Conservation (phyloP, 2,797 vertebrate species). For the Tarsius wallacei region DNA sequence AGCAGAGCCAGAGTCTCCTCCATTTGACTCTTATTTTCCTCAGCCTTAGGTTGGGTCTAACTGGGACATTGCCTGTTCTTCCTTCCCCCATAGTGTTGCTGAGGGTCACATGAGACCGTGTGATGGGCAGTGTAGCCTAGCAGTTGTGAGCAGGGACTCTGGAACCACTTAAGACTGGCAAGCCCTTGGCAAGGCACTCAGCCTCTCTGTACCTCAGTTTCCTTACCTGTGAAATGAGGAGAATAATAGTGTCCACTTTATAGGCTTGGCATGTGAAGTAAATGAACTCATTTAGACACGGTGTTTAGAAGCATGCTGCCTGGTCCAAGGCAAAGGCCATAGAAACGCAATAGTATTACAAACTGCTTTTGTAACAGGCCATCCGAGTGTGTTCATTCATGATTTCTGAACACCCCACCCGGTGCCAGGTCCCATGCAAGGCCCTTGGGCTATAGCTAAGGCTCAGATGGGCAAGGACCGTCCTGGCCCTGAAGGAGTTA, state of each 20-base stretch:
- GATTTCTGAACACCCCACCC: not conserved
- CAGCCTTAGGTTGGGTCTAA: not conserved
- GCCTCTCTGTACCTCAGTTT: not conserved
- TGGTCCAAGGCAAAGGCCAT: not conserved
- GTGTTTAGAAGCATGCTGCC: not conserved
- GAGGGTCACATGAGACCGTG: not conserved
- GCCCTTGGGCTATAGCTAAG: not conserved
- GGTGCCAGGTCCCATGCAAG: not conserved
- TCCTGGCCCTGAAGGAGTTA: too few relatives aligned
- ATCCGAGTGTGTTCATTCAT: not conserved
- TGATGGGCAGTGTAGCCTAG: rapidly evolving
- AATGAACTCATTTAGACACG: not conserved
- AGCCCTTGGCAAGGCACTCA: not conserved
- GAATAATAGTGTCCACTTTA: not conserved
- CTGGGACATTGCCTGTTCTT: too few relatives aligned
- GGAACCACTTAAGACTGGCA: not conserved
- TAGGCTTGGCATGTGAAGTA: not conserved
- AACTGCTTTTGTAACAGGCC: not conserved
- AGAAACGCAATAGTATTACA: not conserved
- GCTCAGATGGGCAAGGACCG: not conserved
- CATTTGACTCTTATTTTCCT: not conserved
- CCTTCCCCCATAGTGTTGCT: rapidly evolving
- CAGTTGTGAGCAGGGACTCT: not conserved
- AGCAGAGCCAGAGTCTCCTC: not conserved
- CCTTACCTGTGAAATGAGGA: not conserved